phyloP scores from a whole-genome alignment of 1,140 invertebrate species.

The Lanistes nyassanus region DNA sequence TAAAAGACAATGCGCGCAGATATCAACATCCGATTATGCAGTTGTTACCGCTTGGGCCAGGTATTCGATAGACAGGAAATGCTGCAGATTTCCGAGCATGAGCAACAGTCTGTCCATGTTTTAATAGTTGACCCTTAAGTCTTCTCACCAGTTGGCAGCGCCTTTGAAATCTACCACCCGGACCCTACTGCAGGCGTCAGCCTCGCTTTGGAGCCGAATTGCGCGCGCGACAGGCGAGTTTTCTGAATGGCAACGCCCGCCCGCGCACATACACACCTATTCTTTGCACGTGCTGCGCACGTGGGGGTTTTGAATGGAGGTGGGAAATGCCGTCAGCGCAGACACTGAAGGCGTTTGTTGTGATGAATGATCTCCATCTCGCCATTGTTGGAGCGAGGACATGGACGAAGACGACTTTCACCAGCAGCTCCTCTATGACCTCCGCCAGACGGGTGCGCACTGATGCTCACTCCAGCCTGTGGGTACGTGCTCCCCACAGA shows the following conservation, averaged over 20 bases:
- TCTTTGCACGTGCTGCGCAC: constrained; percentile 1
- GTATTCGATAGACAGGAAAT: background rate
- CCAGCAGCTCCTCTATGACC: too few species aligned
- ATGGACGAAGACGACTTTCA: too few species aligned
- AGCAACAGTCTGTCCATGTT: background rate
- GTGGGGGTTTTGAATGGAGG: constrained; percentile 10
- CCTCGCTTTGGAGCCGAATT: constrained; percentile 15
- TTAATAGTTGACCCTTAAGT: background rate
- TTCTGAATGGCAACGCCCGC: constrained; percentile 15
- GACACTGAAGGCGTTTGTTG: too few species aligned
- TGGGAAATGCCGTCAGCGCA: background rate
- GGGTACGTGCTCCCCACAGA: too few species aligned
- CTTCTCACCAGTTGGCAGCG: background rate
- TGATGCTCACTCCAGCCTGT: too few species aligned
- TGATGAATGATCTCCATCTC: too few species aligned
- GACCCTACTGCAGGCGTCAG: background rate
- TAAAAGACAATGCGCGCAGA: too few species aligned
- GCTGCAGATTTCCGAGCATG: background rate
- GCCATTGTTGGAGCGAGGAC: too few species aligned
- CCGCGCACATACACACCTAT: background rate
- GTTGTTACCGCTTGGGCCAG: background rate
- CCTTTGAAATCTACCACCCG: constrained; percentile 6
- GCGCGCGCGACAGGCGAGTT: constrained; percentile 15
- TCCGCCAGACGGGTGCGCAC: too few species aligned
- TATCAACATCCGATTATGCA: background rate